A percentile compares a stretch with the other conserved stretches of the same genome.
These are phyloP conservation scores for Oxyura jamaicensis DNA, from an alignment of 2,113 vertebrate species.

Conservation along the genomic window DNA sequence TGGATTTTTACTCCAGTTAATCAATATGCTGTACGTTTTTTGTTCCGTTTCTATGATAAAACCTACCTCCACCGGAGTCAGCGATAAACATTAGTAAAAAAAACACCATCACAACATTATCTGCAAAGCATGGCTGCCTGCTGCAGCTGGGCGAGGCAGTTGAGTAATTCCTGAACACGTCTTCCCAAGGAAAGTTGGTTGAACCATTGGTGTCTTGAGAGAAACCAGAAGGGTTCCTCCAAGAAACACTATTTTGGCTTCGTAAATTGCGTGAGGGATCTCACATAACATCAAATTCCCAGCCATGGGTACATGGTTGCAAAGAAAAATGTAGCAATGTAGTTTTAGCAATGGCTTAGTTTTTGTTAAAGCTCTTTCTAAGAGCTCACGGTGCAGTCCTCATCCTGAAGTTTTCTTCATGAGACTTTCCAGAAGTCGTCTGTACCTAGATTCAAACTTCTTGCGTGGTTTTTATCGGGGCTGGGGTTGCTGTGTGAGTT, in stretches of 20 bases:
- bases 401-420: background rate
- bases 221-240: too few relatives aligned
- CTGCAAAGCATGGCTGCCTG: background rate
- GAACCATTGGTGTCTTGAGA: background rate
- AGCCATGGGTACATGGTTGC: background rate
- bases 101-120: too few relatives aligned
- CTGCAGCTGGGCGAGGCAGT: background rate
- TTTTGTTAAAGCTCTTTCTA: background rate
- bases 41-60: background rate
- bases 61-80: background rate
- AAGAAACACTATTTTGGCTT: background rate
- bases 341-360: background rate
- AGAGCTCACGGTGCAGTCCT: background rate
- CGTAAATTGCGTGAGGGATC: background rate
- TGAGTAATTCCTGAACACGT: background rate
- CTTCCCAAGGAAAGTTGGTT: background rate
- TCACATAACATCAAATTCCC: too few relatives aligned
- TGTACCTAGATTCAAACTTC: background rate
- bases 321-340: background rate
- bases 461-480: background rate
- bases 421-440: background rate
- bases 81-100: background rate
- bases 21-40: fast-evolving
- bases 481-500: background rate
- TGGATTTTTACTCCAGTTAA: background rate